Evolutionary conservation across 2,113 vertebrate genomes (phyloP).

Genomic region (Anhinga rufa): DNA sequence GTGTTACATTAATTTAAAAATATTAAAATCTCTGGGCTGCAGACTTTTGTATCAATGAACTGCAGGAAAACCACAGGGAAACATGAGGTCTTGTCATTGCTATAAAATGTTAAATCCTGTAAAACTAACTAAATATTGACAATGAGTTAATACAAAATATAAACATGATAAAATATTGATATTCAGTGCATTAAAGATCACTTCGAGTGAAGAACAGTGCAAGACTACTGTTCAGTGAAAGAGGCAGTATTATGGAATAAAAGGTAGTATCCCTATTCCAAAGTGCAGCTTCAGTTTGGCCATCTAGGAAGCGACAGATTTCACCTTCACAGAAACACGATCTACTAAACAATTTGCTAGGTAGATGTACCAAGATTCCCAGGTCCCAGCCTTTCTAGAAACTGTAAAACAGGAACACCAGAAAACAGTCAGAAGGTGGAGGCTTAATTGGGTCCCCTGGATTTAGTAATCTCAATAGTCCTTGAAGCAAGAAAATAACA

Average conservation of each 20-base stretch:
- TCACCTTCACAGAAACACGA: background rate
- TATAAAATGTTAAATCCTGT: background rate
- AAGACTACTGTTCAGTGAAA: background rate
- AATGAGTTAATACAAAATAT: background rate
- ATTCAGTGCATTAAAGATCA: background rate
- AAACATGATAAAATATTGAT: background rate
- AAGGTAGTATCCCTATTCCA: background rate
- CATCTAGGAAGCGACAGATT: background rate
- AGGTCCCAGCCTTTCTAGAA: background rate
- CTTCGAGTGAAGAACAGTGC: background rate
- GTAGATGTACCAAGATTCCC: background rate
- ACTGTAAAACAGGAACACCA: background rate
- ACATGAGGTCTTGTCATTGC: background rate
- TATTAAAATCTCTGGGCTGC: slow-evolving; percentile 35
- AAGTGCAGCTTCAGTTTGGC: background rate
- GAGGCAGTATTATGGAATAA: background rate
- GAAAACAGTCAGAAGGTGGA: background rate
- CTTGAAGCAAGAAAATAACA: background rate
- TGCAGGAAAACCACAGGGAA: slow-evolving; percentile 15
- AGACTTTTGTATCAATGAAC: slow-evolving; percentile 30
- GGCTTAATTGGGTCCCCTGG: background rate
- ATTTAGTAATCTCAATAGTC: background rate
- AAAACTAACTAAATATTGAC: background rate
- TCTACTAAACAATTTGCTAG: background rate
- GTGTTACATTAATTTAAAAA: slow-evolving; percentile 62